Conservation (phyloP, 2,113 vertebrate genomes). For the Pogonocichla stellata region DNA sequence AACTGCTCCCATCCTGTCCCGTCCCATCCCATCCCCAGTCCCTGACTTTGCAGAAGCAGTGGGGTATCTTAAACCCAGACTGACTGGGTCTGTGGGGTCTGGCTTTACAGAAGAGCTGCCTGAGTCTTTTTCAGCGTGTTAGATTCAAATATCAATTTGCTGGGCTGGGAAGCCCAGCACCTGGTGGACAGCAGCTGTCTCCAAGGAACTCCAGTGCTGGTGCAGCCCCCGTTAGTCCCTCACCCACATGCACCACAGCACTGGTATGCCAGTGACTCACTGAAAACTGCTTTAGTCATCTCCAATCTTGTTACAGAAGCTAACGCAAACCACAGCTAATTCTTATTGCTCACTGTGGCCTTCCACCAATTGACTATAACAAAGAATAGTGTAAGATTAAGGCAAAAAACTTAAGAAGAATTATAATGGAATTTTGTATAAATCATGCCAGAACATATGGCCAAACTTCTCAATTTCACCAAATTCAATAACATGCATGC, state of each 20-base stretch:
- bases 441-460: not conserved
- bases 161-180: not conserved
- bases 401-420: not conserved
- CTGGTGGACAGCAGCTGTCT: not conserved
- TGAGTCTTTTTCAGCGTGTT: not conserved
- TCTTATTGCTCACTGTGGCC: not conserved
- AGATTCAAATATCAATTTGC: not conserved
- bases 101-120: not conserved
- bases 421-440: not conserved
- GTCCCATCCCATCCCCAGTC: not conserved
- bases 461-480: not conserved
- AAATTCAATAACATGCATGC: fast-evolving
- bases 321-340: not conserved
- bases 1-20: not conserved
- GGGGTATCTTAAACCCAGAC: not conserved
- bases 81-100: not conserved
- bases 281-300: not conserved
- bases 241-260: not conserved
- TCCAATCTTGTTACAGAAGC: not conserved
- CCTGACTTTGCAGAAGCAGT: not conserved
- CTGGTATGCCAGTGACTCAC: not conserved
- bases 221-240: not conserved
- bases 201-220: not conserved
- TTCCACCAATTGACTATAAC: not conserved
- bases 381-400: not conserved